phyloP scores from a whole-genome alignment of 2,888 invertebrate genomes.

The Athetis lepigone region DNA sequence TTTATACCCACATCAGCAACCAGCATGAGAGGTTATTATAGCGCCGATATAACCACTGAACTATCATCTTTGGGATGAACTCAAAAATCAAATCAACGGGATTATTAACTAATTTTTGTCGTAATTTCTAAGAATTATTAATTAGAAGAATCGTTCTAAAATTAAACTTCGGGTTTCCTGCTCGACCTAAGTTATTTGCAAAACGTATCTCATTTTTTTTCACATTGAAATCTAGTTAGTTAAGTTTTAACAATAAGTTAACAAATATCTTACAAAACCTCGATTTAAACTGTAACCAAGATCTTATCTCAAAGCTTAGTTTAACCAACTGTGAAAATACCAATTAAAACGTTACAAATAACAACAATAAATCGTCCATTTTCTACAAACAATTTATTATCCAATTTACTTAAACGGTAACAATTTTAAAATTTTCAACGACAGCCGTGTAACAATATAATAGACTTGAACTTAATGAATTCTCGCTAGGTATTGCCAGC shows the following conservation, averaged over 20 bases:
- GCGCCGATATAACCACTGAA: too few relatives aligned
- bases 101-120: too few relatives aligned
- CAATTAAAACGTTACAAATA: slow-evolving; percentile 37
- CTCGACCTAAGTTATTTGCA: too few relatives aligned
- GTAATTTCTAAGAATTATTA: too few relatives aligned
- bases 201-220: too few relatives aligned
- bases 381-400: slow-evolving; percentile 28
- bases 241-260: slow-evolving; percentile 11
- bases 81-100: too few relatives aligned
- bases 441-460: slow-evolving; percentile 50
- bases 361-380: slow-evolving; percentile 32
- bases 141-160: too few relatives aligned
- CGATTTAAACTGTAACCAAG: background rate
- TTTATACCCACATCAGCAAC: too few relatives aligned
- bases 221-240: too few relatives aligned
- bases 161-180: too few relatives aligned
- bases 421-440: slow-evolving; percentile 42
- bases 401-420: slow-evolving; percentile 26
- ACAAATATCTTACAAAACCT: slow-evolving; percentile 13
- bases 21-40: too few relatives aligned
- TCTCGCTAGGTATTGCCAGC: slow-evolving; percentile 43
- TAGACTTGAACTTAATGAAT: slow-evolving; percentile 55
- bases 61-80: too few relatives aligned
- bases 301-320: slow-evolving; percentile 22
- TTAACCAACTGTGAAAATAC: slow-evolving; percentile 28